Percentiles rank a stretch among this genome's conserved stretches.
These are phyloP conservation scores for Therioaphis trifolii DNA, from an alignment of 2,888 invertebrate species.

Conservation along the genomic window DNA sequence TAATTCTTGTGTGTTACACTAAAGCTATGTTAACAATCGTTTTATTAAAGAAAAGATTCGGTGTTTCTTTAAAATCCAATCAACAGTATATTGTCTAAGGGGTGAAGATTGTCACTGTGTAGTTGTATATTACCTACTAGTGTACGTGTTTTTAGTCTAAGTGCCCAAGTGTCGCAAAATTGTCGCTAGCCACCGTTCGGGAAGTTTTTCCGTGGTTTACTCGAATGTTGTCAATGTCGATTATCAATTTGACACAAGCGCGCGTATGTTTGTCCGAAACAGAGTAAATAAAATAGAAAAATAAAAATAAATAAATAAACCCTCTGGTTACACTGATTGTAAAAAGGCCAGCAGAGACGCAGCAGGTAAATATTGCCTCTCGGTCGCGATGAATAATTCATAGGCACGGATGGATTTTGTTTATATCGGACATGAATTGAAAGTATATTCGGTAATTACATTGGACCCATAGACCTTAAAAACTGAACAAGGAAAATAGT, in stretches of 20 bases:
- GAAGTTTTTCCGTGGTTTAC: slow-evolving; percentile 1
- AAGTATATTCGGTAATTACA: slow-evolving; percentile 58
- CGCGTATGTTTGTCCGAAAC: slow-evolving; percentile 7
- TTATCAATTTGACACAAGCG: slow-evolving; percentile 36
- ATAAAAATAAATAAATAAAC: no score
- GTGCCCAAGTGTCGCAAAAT: no score
- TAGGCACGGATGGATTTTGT: slow-evolving; percentile 43
- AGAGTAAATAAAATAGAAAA: no score
- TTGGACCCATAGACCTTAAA: slow-evolving; percentile 39
- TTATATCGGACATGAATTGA: slow-evolving; percentile 47
- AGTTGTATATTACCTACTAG: no score
- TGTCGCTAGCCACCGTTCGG: background rate
- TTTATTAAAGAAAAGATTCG: no score
- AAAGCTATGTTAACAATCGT: no score
- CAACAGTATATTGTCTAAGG: no score
- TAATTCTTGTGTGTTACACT: no score
- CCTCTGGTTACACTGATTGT: slow-evolving; percentile 40
- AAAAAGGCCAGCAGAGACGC: slow-evolving; percentile 14
- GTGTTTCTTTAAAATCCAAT: no score
- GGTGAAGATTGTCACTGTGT: no score
- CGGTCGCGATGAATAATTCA: slow-evolving; percentile 54
- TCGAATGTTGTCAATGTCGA: slow-evolving; percentile 35
- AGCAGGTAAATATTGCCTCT: slow-evolving; percentile 49
- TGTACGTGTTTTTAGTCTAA: no score
- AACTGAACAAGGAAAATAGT: slow-evolving; percentile 28